Evolutionary conservation across 1,140 invertebrate species (phyloP), one percentile per base, ranked within the genome.

Genomic region (Globodera rostochiensis): DNA sequence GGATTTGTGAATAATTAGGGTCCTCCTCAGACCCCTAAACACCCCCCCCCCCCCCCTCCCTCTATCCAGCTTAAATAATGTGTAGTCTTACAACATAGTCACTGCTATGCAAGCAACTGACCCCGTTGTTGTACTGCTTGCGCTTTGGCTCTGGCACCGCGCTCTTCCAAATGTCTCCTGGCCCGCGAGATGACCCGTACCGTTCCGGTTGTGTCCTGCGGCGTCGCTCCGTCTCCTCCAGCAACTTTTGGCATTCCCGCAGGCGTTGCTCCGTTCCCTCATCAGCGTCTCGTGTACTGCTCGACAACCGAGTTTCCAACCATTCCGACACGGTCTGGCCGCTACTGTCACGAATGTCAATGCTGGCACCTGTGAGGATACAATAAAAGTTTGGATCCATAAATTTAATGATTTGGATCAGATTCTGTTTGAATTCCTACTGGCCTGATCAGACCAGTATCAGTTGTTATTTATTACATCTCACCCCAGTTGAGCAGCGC

Each of bases 401-500:
- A n/a, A n/a, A n/a, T 1, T 25, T 36, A 36, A 36, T 36, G 36
- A 36, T 36, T 36, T 36, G 36, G 1, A 36, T 36, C 36, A 36
- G 1, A 2, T 36, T 36, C 36, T 36, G 36, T 36, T n/a, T n/a
- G n/a, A n/a, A n/a, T n/a, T n/a, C n/a, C n/a, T n/a, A 36, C 36
- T 36, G 36, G 36, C 36, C 36, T 36, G 36, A 36, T 36, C 36
- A 36, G 36, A 36, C 36, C 36, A 36, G 1, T 36, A 36, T 36
- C 36, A 36, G 36, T 36, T 36, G 36, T 36, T 36, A 36, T 36
- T 36, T 36, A 36, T 36, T 36, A 36, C 2, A 36, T 9, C 47
- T 77, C 45, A 25, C 53, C 75, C 86, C 88, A 86, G 67, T 95
- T 93, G 6, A 98, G 90, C 19, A 98, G 91, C 0, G 94, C 92